These are phyloP conservation scores for Cavia aperea DNA, from an alignment of 2,113 vertebrate species.

Conservation along the genomic window DNA sequence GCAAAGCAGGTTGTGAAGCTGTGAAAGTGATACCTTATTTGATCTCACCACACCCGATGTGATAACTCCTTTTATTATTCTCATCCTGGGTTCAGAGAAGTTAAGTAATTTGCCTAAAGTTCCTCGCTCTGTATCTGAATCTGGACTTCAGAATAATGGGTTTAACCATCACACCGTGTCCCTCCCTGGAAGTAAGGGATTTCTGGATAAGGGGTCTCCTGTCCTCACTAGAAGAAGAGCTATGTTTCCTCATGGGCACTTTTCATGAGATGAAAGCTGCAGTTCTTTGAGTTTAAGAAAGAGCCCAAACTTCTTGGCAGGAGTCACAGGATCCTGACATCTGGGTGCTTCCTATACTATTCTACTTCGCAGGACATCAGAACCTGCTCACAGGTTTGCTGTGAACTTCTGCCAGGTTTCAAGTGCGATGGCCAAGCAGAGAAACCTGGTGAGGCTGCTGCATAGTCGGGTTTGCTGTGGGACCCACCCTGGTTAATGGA, in stretches of 20 bases:
- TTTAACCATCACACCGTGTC: neutral
- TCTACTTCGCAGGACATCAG: neutral
- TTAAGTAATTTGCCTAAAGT: neutral
- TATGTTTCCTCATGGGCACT: neutral
- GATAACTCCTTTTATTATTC: neutral
- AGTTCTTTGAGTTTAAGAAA: neutral
- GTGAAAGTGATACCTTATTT: neutral
- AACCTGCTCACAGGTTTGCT: too few relatives aligned
- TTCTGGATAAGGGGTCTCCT: neutral
- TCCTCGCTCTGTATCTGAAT: neutral
- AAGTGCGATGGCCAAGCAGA: neutral
- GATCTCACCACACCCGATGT: neutral
- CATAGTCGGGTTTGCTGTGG: neutral
- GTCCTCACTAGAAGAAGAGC: neutral
- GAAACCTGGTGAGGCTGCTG: neutral
- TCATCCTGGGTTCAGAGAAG: neutral
- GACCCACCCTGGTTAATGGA: neutral
- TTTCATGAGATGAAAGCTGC: neutral
- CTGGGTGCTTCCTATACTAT: fast-evolving
- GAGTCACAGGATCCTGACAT: neutral
- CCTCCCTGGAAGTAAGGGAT: neutral
- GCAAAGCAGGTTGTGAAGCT: neutral
- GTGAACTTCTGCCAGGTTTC: neutral
- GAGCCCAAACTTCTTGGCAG: neutral
- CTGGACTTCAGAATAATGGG: neutral